These are phyloP conservation scores for Amia ocellicauda DNA, from an alignment of 2,113 vertebrate species.

Conservation along the genomic window DNA sequence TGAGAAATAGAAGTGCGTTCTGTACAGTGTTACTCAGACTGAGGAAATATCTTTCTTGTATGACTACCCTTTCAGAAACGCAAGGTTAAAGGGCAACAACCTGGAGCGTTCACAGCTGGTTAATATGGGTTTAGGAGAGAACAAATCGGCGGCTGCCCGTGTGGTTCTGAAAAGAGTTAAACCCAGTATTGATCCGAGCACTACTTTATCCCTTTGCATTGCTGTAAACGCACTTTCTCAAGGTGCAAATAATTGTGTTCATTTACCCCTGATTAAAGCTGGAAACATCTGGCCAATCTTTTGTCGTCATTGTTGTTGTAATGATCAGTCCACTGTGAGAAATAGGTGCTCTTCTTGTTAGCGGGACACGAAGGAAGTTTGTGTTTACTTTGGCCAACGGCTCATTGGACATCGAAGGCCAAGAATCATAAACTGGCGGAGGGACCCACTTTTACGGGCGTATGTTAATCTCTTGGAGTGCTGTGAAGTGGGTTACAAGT, in stretches of 20 bases:
- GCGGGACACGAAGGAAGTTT: conserved; percentile 36
- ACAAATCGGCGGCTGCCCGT: too few relatives aligned
- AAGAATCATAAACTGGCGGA: conserved; percentile 44
- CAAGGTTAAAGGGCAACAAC: neutral
- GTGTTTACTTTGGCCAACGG: conserved; percentile 48
- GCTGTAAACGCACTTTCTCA: neutral
- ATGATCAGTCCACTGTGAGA: neutral
- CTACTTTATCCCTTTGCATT: neutral
- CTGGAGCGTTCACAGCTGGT: too few relatives aligned
- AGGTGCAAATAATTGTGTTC: neutral
- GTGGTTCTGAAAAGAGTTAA: too few relatives aligned
- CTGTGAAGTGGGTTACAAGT: conserved; percentile 29
- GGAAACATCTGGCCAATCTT: neutral
- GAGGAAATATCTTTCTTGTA: neutral
- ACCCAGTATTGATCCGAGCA: too few relatives aligned
- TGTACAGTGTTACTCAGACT: neutral
- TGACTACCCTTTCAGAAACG: neutral
- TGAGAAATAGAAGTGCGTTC: neutral
- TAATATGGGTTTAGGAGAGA: too few relatives aligned
- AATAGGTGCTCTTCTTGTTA: conserved; percentile 27
- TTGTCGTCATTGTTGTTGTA: too few relatives aligned
- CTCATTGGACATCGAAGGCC: conserved; percentile 36
- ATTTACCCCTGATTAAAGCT: neutral
- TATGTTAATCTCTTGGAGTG: conserved; percentile 29
- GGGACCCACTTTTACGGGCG: conserved; percentile 30